A percentile compares a stretch with the other conserved stretches of the same genome.
Conservation (phyloP, 1,140 invertebrate species). For the Samia ricini region DNA sequence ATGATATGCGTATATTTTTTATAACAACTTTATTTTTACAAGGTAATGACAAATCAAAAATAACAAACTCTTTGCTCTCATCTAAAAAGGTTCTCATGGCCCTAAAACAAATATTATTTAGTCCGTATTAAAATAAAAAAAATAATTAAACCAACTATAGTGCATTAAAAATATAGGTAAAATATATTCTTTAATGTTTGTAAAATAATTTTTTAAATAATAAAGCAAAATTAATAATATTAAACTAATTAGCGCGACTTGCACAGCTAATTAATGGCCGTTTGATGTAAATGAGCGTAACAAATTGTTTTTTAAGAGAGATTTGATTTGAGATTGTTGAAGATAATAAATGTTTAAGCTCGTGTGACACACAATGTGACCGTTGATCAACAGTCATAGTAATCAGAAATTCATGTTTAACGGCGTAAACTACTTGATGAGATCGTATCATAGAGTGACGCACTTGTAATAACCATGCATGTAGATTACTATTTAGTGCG, state of each 20-base stretch:
- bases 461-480: slow-evolving; percentile 20
- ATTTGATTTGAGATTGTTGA: not conserved
- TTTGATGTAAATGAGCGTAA: not conserved
- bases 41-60: not conserved
- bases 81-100: not conserved
- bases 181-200: no score
- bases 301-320: slow-evolving; percentile 1
- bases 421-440: not conserved
- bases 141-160: not conserved
- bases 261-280: not conserved
- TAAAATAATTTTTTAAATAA: not conserved
- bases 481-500: slow-evolving; percentile 17
- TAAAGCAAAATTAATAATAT: not conserved
- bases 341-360: not conserved
- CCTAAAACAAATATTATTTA: not conserved
- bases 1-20: no score
- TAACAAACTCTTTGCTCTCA: not conserved
- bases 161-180: not conserved
- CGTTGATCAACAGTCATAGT: not conserved
- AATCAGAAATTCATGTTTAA: slow-evolving; percentile 5
- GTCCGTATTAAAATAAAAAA: not conserved
- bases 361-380: not conserved
- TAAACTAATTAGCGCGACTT: not conserved
- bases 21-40: no score
- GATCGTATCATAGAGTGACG: slow-evolving; percentile 14